Evolutionary conservation across 2,888 invertebrate genomes (phyloP).

Genomic region (Adela reaumurella): DNA sequence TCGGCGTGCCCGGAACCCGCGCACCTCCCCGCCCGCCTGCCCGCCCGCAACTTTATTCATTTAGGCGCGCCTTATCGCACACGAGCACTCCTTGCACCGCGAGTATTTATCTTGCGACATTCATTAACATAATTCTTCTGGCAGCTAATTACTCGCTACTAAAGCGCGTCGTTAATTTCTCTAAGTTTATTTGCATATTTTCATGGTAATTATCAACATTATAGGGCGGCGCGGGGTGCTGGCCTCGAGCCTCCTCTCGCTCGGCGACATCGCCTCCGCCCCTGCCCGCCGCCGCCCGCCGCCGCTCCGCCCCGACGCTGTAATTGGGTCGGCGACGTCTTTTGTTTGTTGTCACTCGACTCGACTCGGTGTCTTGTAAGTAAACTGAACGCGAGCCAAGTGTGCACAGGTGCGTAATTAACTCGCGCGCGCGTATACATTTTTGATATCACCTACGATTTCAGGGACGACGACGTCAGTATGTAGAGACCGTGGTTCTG

Average conservation of each 20-base stretch:
- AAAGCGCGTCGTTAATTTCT: conserved; percentile 29
- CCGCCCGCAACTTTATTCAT: conserved; percentile 55
- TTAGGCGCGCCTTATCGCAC: conserved; percentile 58
- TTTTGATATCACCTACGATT: too few species aligned
- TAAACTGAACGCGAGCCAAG: too few species aligned
- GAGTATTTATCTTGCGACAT: conserved; percentile 52
- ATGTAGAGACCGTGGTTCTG: too few species aligned
- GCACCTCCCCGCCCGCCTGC: conserved; percentile 33
- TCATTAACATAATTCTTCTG: conserved; percentile 56
- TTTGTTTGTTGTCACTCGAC: too few species aligned
- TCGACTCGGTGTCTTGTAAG: too few species aligned
- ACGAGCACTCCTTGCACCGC: conserved; percentile 53
- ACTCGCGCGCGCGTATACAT: too few species aligned
- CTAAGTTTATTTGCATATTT: conserved; percentile 49
- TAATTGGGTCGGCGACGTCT: too few species aligned
- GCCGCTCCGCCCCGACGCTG: not conserved
- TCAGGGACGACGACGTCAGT: too few species aligned
- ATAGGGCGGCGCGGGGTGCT: not conserved
- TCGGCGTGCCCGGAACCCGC: conserved; percentile 35
- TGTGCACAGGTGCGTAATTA: too few species aligned
- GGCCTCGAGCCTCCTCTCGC: too few species aligned
- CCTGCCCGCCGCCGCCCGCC: not conserved
- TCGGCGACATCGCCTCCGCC: too few species aligned
- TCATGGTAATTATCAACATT: conserved; percentile 7
- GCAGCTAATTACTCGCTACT: conserved; percentile 49